Percentiles rank a stretch among this genome's conserved stretches.
Conservation (phyloP, 2,797 vertebrate species). For the Forpus xanthops region DNA sequence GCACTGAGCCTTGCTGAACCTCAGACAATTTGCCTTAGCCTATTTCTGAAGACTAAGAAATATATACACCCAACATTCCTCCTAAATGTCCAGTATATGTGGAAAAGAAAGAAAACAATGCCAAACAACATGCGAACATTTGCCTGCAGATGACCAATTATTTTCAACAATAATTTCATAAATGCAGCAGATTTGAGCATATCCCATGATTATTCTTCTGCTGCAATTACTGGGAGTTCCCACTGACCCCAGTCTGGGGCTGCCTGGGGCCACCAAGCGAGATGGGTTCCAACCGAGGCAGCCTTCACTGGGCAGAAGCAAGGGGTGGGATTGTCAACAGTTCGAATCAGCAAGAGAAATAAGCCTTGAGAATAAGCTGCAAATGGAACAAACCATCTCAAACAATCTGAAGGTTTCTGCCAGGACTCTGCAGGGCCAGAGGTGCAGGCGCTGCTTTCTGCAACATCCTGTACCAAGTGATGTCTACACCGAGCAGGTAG, state of each 20-base stretch:
- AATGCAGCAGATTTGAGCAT: neutral
- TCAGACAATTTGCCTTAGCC: neutral
- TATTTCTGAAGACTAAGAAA: neutral
- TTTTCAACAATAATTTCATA: slow-evolving; percentile 30
- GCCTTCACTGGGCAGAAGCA: neutral
- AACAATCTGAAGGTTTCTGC: neutral
- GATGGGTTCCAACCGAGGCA: neutral
- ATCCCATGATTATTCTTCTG: neutral
- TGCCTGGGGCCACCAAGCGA: neutral
- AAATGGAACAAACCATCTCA: neutral
- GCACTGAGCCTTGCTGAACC: neutral
- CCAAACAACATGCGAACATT: neutral
- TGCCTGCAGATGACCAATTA: neutral
- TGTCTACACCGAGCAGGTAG: neutral
- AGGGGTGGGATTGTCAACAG: neutral
- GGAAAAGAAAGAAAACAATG: neutral
- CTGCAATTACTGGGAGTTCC: neutral
- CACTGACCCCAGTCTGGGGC: neutral
- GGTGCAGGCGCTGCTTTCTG: neutral
- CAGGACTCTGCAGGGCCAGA: rapidly evolving
- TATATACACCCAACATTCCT: rapidly evolving
- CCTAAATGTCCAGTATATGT: neutral
- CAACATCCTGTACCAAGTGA: neutral
- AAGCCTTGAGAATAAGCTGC: neutral
- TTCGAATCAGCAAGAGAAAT: neutral